These are phyloP conservation scores for Eupithecia insigniata DNA, from an alignment of 2,888 invertebrate genomes.

Conservation along the genomic window DNA sequence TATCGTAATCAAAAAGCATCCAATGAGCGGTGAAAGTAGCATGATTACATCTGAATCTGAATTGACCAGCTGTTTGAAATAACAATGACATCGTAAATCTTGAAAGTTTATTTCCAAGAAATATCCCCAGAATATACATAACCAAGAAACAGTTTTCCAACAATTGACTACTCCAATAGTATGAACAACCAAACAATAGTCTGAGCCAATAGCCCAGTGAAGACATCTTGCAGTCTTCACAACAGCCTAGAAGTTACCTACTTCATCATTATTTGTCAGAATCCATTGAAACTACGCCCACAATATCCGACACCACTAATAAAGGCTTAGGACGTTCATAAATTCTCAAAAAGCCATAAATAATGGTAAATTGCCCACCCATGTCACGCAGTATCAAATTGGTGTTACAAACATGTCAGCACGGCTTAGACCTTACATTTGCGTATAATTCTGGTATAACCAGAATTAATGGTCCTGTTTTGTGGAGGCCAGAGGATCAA, in stretches of 20 bases:
- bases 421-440: slow-evolving; percentile 43
- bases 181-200: neutral
- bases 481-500: slow-evolving; percentile 35
- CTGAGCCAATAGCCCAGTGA: neutral
- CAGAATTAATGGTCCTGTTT: slow-evolving; percentile 43
- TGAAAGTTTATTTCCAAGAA: neutral
- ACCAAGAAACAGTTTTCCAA: neutral
- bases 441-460: slow-evolving; percentile 41
- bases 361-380: slow-evolving; percentile 78
- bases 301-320: slow-evolving; percentile 54
- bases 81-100: neutral
- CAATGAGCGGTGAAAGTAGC: neutral
- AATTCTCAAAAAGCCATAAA: slow-evolving; percentile 70
- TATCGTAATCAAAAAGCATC: neutral
- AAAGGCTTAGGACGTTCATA: slow-evolving; percentile 67
- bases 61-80: neutral
- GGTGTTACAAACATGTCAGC: slow-evolving; percentile 59
- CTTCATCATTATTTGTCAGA: slow-evolving; percentile 24
- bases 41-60: neutral
- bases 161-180: neutral
- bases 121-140: neutral
- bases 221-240: neutral
- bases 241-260: neutral
- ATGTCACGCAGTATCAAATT: slow-evolving; percentile 73
- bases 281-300: slow-evolving; percentile 31